These are phyloP conservation scores for Piaya cayana DNA, from an alignment of 2,113 vertebrate species.

Conservation along the genomic window DNA sequence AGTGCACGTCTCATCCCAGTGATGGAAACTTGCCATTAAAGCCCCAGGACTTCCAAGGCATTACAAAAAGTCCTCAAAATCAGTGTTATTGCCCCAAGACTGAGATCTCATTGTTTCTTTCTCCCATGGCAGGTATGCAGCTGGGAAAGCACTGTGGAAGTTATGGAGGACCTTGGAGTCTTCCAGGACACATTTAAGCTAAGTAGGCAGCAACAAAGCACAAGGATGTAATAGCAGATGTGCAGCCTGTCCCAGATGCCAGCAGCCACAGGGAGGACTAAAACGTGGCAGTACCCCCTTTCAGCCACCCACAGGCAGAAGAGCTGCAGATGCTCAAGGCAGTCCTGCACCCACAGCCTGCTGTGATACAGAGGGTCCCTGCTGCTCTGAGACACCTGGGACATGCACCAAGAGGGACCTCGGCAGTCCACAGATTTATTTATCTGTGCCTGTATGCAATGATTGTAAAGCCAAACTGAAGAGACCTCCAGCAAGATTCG, in stretches of 20 bases:
- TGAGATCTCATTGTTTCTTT: not conserved
- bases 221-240: not conserved
- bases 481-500: not conserved
- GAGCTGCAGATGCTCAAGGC: not conserved
- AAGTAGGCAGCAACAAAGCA: not conserved
- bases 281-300: not conserved
- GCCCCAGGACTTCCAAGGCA: not conserved
- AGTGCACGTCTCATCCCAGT: not conserved
- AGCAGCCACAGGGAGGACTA: not conserved
- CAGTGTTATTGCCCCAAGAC: not conserved
- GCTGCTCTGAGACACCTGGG: not conserved
- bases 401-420: not conserved
- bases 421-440: not conserved
- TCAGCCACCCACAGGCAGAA: not conserved
- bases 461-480: not conserved
- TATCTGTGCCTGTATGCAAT: not conserved
- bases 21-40: no score
- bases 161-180: not conserved
- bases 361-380: not conserved
- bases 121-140: not conserved
- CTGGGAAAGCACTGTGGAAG: not conserved
- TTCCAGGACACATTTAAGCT: not conserved
- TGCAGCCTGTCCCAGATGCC: not conserved
- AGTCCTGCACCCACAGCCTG: no score
- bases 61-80: not conserved